phyloP scores from a whole-genome alignment of 2,888 invertebrate genomes.

The Altica lythri region DNA sequence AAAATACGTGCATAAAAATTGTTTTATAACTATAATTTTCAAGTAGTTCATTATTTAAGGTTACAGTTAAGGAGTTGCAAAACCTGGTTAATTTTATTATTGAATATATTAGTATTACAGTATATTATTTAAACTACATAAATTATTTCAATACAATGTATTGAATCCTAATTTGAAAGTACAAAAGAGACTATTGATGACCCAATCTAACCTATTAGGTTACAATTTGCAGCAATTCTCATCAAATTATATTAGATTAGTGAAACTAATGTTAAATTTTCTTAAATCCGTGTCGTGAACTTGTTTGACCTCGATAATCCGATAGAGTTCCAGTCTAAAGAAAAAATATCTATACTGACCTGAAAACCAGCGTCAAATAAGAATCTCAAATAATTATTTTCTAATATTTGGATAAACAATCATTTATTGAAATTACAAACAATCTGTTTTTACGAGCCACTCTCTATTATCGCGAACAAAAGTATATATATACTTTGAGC shows the following conservation, averaged over 20 bases:
- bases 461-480: constrained; percentile 6
- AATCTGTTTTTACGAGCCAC: constrained; percentile 5
- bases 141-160: no score
- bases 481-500: constrained; percentile 10
- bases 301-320: constrained; percentile 25
- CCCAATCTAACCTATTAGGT: constrained; percentile 12
- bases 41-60: no score
- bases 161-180: constrained; percentile 20
- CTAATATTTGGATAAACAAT: constrained; percentile 24
- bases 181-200: constrained; percentile 20
- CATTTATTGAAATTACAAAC: constrained; percentile 22
- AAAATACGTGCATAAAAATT: no score
- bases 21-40: no score
- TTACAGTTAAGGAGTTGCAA: no score
- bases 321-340: constrained; percentile 15
- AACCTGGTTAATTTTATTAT: no score
- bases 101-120: no score
- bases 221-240: constrained; percentile 24
- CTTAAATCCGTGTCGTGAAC: constrained; percentile 39
- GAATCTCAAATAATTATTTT: constrained; percentile 21
- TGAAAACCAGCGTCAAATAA: constrained; percentile 20
- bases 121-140: no score
- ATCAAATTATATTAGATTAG: constrained; percentile 29
- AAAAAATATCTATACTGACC: constrained; percentile 10
- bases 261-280: constrained; percentile 39